Conservation (phyloP, 2,888 invertebrate genomes). For the Odontothrips loti region DNA sequence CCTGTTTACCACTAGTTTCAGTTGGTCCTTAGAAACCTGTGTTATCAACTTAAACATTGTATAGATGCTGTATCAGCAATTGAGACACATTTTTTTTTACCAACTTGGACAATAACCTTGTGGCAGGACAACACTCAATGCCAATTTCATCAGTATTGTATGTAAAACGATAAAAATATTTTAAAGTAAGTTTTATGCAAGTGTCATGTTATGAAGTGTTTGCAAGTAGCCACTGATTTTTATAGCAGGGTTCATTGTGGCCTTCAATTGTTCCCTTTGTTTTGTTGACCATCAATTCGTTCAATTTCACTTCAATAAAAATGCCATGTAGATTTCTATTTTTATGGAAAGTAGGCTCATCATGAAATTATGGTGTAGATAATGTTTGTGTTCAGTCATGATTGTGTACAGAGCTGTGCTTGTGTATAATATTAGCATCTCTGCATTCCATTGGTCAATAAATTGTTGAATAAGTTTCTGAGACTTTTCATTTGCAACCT, state of each 20-base stretch:
- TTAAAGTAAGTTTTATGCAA: background rate
- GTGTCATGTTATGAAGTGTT: background rate
- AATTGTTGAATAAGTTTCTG: slow-evolving; percentile 10
- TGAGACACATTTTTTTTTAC: background rate
- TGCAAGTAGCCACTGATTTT: background rate
- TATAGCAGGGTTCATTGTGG: background rate
- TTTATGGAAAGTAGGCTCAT: slow-evolving; percentile 23
- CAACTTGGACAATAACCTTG: slow-evolving; percentile 2
- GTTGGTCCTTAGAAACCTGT: too few relatives aligned
- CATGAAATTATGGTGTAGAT: slow-evolving; percentile 1
- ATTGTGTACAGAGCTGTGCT: slow-evolving; percentile 22
- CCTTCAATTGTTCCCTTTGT: background rate
- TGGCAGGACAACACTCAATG: slow-evolving; percentile 1
- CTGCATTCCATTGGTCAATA: slow-evolving; percentile 24
- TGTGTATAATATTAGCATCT: slow-evolving; percentile 18
- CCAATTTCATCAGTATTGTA: slow-evolving; percentile 19
- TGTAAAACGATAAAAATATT: background rate
- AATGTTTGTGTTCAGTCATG: slow-evolving; percentile 20
- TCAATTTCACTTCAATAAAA: background rate
- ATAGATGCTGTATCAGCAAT: too few relatives aligned
- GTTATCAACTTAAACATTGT: too few relatives aligned
- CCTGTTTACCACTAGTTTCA: too few relatives aligned
- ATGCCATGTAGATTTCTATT: slow-evolving; percentile 26
- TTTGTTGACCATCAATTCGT: background rate
- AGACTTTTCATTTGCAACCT: background rate